Base-by-base conservation (phyloP, 2,888 invertebrate genomes). In the Galerucella calmariensis region DNA sequence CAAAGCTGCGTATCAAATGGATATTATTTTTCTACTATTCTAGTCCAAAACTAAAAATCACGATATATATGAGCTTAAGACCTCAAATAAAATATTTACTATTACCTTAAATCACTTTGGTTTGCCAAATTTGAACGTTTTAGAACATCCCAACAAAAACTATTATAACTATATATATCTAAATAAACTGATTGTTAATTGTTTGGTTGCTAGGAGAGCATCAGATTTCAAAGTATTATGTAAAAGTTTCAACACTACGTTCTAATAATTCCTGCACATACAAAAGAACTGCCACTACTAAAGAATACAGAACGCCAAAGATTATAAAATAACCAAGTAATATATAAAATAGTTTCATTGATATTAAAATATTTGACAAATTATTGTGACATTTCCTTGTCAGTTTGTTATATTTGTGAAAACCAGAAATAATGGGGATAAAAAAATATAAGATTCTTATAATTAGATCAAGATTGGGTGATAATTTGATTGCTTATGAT, bases 141-240 rank as follows among this genome's bases (percentile, higher is more conserved):
- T 75, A 70, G 72, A 76, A 78, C 75, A 78, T 77, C 80, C 80
- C 80, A 76, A 78, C 80, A 80, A 80, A 82, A 83, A 82, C 82
- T 82, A 82, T 76, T 75, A 69, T 68, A 77, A 75, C 74, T 83
- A 80, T 62, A 5, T 35, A 56, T 56, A 61, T 70, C 81, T 79
- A 81, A 83, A 83, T 81, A 82, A 82, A 82, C 81, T 81, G 81
- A 81, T 80, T 78, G 76, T 78, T 77, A 78, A 78, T 83, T 84
- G 84, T 84, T 83, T 83, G 79, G 83, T 84, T 83, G 75, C 82
- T 80, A 75, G 76, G 71, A 79, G 81, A 35, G 8, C 35, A 78
- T 82, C 81, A 41, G 56, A 51, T 56, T 69, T 58, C 35, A 27
- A 14, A 59, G 27, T 46, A 61, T 72, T 67, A 48, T 63, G 24